Percentiles rank a stretch among this genome's conserved stretches.
Conservation (phyloP, 37 sponge, comb jelly and placozoan species). For the Oscarella lobularis region DNA sequence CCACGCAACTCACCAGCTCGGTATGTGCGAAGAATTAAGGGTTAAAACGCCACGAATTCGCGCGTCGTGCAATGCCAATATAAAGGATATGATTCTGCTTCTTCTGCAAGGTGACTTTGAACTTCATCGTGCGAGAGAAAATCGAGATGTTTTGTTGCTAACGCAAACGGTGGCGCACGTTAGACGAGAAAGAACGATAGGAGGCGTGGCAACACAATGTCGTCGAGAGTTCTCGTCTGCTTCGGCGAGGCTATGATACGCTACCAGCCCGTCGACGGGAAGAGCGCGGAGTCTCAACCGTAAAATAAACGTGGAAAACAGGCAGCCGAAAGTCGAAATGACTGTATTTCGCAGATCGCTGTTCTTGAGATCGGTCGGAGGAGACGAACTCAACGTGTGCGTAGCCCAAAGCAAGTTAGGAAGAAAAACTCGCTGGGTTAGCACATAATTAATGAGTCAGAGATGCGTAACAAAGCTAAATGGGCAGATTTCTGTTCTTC, state of each 20-base stretch:
- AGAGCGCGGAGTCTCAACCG: no score
- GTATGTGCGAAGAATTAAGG: conserved; percentile 29
- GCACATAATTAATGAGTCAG: no score
- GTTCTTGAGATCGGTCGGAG: conserved; percentile 5
- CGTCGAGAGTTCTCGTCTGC: neutral
- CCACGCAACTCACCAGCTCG: conserved; percentile 74
- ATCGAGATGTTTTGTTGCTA: no score
- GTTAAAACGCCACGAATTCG: neutral
- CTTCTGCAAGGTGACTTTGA: conserved; percentile 28
- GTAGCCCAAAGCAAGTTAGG: neutral
- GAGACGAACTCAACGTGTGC: conserved; percentile 8
- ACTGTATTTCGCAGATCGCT: neutral
- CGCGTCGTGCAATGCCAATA: neutral
- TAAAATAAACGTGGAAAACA: no score
- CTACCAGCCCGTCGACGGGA: neutral
- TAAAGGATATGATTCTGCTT: conserved; percentile 51
- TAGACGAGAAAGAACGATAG: no score
- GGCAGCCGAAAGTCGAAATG: no score
- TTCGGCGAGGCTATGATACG: conserved; percentile 11
- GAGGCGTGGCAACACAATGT: no score
- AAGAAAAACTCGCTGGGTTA: neutral
- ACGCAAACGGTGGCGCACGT: no score
- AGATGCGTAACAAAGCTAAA: neutral
- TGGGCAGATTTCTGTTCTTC: neutral
- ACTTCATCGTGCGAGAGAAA: conserved; percentile 42